These are phyloP conservation scores for Meloidogyne exigua DNA, from an alignment of 1,140 invertebrate species.

Conservation along the genomic window DNA sequence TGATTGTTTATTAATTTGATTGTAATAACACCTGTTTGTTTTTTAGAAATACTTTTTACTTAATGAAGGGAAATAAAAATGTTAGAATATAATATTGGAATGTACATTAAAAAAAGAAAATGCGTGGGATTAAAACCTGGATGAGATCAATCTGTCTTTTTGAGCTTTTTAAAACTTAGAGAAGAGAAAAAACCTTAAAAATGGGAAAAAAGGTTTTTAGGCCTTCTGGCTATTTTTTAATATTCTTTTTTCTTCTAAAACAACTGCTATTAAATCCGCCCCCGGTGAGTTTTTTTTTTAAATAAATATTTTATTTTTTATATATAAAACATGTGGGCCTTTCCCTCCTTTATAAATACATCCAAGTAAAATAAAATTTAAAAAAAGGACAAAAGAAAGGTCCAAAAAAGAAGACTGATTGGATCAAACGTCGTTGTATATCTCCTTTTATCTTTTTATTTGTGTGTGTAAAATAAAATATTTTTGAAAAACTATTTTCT, in stretches of 20 bases:
- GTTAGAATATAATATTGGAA: background rate
- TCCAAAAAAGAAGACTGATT: background rate
- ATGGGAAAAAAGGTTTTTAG: background rate
- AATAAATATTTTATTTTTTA: too few species aligned
- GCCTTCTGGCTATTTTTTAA: background rate
- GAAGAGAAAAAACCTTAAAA: too few species aligned
- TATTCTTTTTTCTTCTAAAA: background rate
- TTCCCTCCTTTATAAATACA: background rate
- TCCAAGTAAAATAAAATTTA: background rate
- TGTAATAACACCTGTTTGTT: too few species aligned
- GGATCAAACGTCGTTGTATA: conserved; percentile 1
- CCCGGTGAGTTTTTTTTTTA: background rate
- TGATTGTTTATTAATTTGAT: too few species aligned
- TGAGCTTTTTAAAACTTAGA: background rate
- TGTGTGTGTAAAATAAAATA: background rate
- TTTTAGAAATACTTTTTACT: too few species aligned
- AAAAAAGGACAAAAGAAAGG: too few species aligned
- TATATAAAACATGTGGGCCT: background rate
- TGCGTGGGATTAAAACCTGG: background rate
- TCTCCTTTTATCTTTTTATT: too few species aligned
- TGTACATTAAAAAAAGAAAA: background rate
- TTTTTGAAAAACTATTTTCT: background rate
- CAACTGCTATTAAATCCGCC: background rate
- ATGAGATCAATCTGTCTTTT: background rate
- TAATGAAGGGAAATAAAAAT: background rate